Percentiles rank a stretch among this genome's conserved stretches.
Conservation (phyloP, 2,113 vertebrate genomes). For the Crotalus helleri region DNA sequence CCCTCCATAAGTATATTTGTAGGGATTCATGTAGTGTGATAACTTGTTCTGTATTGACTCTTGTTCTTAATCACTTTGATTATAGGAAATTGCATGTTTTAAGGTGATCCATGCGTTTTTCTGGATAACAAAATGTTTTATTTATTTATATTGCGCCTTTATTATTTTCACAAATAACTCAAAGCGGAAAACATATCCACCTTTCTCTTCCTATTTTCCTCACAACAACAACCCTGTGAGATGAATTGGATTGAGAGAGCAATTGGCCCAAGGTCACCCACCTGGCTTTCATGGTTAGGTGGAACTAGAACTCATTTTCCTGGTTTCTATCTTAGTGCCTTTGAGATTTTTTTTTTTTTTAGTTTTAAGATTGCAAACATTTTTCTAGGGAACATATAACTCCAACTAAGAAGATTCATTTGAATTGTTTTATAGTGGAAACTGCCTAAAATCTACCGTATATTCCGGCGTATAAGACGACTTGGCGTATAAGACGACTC, state of each 20-base stretch:
- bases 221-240: not conserved
- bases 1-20: not conserved
- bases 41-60: not conserved
- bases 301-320: not conserved
- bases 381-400: not conserved
- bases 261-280: not conserved
- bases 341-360: not conserved
- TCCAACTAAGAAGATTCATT: not conserved
- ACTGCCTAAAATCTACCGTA: not conserved
- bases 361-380: not conserved
- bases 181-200: not conserved
- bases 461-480: too few relatives aligned
- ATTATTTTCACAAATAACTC: not conserved
- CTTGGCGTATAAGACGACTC: too few relatives aligned
- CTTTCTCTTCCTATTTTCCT: not conserved
- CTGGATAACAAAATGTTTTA: not conserved
- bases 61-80: not conserved
- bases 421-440: not conserved
- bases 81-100: not conserved
- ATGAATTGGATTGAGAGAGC: not conserved
- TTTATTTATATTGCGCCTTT: not conserved
- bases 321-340: not conserved
- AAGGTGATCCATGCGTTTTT: not conserved
- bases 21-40: not conserved
- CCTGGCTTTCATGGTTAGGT: not conserved